Base-by-base conservation (phyloP, 1,140 invertebrate species). In the Rhagoletis pomonella region DNA sequence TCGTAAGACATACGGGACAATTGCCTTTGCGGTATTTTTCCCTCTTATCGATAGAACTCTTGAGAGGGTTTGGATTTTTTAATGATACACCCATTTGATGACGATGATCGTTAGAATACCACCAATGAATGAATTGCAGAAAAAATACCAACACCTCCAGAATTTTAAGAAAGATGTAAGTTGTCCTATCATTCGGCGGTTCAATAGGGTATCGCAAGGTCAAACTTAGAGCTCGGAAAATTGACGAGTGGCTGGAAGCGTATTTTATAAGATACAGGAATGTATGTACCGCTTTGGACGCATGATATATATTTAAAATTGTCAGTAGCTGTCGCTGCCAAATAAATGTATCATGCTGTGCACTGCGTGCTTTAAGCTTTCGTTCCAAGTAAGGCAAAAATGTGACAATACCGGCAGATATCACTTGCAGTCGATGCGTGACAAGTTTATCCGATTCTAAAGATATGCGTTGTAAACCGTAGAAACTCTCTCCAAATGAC, bases 61-160 rank as follows among this genome's bases (percentile, higher is more conserved):
- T 64, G 50, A 59, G 87, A 2, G 90, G 87, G 10, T 89, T 81
- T 0, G 91, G 92, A 87, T 91, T 91, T 19, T 90, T 87, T 6
- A 91, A 87, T 0, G 90, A 87, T 9, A 90, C 90, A 3, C 91
- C 91, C 0, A 92, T 88, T 85, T 91, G 92, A 1, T 90, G 89
- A 0, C 90, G 88, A 69, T 92, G 91, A 69, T 92, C 91, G 58
- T 91, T 91, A 3, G 91, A 91, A 86, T 93, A 92, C 92, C 91
- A 93, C 92, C 92, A 93, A 44, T 93, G 92, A 1, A 93, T 89
- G n/a, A 93, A 93, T 88, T 93, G 92, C 58, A 93, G 87, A 50
- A 93, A 93, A 42, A 93, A 93, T 47, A 91, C 92, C 29, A 93
- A 84, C 9, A 93, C 90, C 77, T 93, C 92, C 0, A 93, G 88